Conservation (phyloP, 2,113 vertebrate species). For the Spilogale gracilis region DNA sequence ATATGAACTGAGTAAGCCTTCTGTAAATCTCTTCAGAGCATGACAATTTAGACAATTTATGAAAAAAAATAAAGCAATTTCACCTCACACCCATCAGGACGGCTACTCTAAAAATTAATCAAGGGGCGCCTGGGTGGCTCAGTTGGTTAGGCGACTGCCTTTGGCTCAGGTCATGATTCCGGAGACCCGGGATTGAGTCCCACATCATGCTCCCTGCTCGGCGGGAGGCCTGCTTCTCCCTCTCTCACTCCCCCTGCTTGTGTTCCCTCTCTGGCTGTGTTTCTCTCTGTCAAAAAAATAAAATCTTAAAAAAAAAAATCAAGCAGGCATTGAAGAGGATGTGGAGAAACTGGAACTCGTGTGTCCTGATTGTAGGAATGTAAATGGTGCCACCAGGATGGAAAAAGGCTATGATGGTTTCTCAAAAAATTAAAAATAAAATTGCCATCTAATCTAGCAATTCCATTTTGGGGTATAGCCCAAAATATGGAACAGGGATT, state of each 20-base stretch:
- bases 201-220: too few species aligned
- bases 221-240: too few species aligned
- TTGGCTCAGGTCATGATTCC: too few species aligned
- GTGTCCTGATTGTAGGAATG: neutral
- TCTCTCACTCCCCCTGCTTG: too few species aligned
- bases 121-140: too few species aligned
- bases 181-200: too few species aligned
- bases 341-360: neutral
- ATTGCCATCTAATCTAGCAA: neutral
- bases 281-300: too few species aligned
- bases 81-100: neutral
- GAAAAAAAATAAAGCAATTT: neutral
- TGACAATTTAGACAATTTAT: slow-evolving; percentile 15
- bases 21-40: neutral
- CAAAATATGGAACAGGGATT: neutral
- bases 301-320: neutral
- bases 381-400: neutral
- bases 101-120: neutral
- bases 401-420: neutral
- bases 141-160: too few species aligned
- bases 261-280: too few species aligned
- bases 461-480: neutral
- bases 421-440: neutral
- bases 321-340: neutral
- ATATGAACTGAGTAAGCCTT: neutral